Base-by-base conservation (phyloP, 23 tunicate genomes). In the Trididemnum clinides region DNA sequence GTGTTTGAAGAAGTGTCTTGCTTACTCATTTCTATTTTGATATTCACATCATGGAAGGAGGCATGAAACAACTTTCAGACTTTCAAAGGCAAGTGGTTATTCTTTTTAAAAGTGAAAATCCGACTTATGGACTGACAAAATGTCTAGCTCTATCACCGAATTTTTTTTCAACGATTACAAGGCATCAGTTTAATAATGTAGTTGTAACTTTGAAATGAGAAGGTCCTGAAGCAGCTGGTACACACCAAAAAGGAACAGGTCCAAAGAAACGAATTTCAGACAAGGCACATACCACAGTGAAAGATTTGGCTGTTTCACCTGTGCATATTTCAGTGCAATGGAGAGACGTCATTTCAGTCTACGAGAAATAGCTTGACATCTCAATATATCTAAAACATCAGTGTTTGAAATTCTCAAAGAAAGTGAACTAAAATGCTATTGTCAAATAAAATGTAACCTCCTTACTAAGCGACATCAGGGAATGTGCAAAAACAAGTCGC, bases 401-500 rank as follows among this genome's bases (percentile, higher is more conserved):
- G 80, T 73, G 80, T 73, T 73, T 73, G 80, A 73, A 73, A 73
- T 73, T 73, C 54, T 37, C 29, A 73, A 73, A 73, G 80, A 73
- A 73, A 73, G 76, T 73, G 57, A 73, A 73, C 80, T 36, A 29
- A 73, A 73, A 73, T 73, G 80, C 57, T 73, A 73, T 73, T 28
- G 80, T 73, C 80, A 57, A 73, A 73, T 73, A 73, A 36, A 73
- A 73, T 73, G 80, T 73, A 73, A 73, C 80, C 29, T 73, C 57
- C 80, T 73, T 57, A 37, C 30, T 73, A 57, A 73, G 80, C 80
- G 80, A 73, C 80, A 73, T 73, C 57, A 73, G 80, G 80, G 25
- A 73, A 38, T 73, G 80, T 57, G 57, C 80, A 38, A 73, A 73
- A 73, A 39, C 80, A 73, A 73, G 80, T 73, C 80, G 57, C 80